Base-by-base conservation (phyloP, 2,888 invertebrate species). In the Synanthedon formicaeformis region DNA sequence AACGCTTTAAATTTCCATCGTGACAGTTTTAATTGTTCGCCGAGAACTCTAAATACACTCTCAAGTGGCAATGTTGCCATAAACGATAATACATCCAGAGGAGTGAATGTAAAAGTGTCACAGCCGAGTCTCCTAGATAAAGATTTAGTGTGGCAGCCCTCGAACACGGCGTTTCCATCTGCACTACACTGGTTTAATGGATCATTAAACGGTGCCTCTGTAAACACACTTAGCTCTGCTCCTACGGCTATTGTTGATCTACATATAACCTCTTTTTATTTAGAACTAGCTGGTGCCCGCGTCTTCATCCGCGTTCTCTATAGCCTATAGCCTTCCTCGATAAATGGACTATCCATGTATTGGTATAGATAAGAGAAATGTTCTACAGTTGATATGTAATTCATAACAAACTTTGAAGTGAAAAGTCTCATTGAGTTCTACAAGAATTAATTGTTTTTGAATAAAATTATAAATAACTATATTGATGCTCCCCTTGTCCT, bases 51-150 rank as follows among this genome's bases (percentile, higher is more conserved):
- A 75, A 75, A 78, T 75, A 74, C 64, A 63, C 74, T 67, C 69
- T 59, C 71, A 70, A 76, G 73, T 70, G 71, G 72, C 65, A 69
- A 49, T 49, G 49, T 67, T 61, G 67, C 78, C 79, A 81, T 81
- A 78, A 80, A 80, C 71, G 78, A 76, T 76, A 71, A 63, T 63
- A 65, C 64, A 58, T 60, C 56, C 62, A 57, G 58, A 60, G 61
- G 62, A 73, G 69, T 71, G 67, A 66, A 60, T 69, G 69, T 75
- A 73, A 75, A 75, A 73, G 68, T 71, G 78, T 77, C 76, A 72
- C 60, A 59, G 60, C 66, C 71, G 69, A 69, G 70, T 70, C 73
- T 61, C 57, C 60, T 60, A 55, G 50, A 60, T 53, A 53, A 23
- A 66, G 65, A 76, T 76, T 76, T 75, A 76, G 66, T 65, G 62